Base-by-base conservation (phyloP, 2,888 invertebrate species). In the Hartigia nigra region DNA sequence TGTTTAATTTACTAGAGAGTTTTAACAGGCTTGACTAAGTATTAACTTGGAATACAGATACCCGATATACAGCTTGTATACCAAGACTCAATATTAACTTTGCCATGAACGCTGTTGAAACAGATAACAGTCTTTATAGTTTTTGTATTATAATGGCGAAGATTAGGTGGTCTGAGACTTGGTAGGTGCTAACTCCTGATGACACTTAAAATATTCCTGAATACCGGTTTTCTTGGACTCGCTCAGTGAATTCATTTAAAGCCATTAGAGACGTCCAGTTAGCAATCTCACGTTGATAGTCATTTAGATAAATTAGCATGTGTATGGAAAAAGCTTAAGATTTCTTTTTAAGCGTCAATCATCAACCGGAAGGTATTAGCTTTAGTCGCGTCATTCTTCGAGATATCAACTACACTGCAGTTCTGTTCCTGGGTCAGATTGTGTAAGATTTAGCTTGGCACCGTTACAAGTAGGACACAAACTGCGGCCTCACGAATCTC, bases 391-490 rank as follows among this genome's bases (percentile, higher is more conserved):
- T 55, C 55, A 55, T 9, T 55, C 55, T 55, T 55, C 23, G 55
- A 9, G 23, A 55, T 2, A 55, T 55, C 55, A 9, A 55, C 23
- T 0, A 55, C 5, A 55, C 23, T 55, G 55, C 55, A 55, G 23
- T 55, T 55, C 23, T 55, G 55, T 55, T 55, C 55, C 55, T 55
- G 55, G 55, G 72, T 72, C 31, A n/a, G n/a, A 55, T 70, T 78
- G 75, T 32, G 37, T 70, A 76, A 78, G 39, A 75, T 78, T 78
- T 34, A 70, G 70, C 76, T 76, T 78, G 78, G 78, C 78, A 70
- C 55, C 75, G 75, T 72, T 72, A 70, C 76, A 78, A 76, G 37
- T 78, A 34, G 70, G 75, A 78, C 78, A 31, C 76, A 72, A 55
- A 31, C 31, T 70, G 75, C 78, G 75, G 75, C 34, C 70, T 37